Conservation (phyloP, 2,113 vertebrate species). For the Lynx canadensis region DNA sequence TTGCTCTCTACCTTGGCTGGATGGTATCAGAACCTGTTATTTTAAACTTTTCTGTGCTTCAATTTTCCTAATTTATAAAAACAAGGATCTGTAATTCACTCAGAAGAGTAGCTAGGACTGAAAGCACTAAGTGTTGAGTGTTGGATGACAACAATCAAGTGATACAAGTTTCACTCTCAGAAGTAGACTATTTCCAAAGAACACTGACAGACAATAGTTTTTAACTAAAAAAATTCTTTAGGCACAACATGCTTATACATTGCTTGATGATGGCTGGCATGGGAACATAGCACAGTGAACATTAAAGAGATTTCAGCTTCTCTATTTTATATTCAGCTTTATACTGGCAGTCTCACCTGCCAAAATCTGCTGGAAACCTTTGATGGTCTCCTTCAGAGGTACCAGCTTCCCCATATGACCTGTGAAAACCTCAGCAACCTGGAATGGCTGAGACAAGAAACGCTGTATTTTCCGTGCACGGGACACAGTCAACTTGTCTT, state of each 20-base stretch:
- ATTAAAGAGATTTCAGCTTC: neutral
- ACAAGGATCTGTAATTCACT: neutral
- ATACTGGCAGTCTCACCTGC: slow-evolving; percentile 84
- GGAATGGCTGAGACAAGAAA: slow-evolving; percentile 99
- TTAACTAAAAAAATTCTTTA: neutral
- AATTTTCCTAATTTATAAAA: neutral
- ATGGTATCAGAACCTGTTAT: neutral
- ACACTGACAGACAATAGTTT: neutral
- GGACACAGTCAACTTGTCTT: slow-evolving; percentile 96
- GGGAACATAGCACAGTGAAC: neutral
- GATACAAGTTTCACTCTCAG: neutral
- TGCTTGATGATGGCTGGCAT: neutral
- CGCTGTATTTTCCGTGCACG: slow-evolving; percentile 98
- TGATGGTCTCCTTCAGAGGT: slow-evolving; percentile 96
- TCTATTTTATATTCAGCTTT: neutral
- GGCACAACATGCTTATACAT: neutral
- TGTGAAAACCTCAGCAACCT: slow-evolving; percentile 98
- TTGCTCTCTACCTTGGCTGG: neutral
- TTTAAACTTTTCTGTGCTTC: neutral
- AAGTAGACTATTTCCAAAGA: slow-evolving; percentile 18
- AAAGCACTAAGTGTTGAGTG: neutral
- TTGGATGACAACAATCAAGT: neutral
- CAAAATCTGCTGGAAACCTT: slow-evolving; percentile 95
- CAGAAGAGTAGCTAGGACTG: neutral
- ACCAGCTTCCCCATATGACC: slow-evolving; percentile 97